phyloP scores from a whole-genome alignment of 2,888 invertebrate species.

The Alsophila aescularia region DNA sequence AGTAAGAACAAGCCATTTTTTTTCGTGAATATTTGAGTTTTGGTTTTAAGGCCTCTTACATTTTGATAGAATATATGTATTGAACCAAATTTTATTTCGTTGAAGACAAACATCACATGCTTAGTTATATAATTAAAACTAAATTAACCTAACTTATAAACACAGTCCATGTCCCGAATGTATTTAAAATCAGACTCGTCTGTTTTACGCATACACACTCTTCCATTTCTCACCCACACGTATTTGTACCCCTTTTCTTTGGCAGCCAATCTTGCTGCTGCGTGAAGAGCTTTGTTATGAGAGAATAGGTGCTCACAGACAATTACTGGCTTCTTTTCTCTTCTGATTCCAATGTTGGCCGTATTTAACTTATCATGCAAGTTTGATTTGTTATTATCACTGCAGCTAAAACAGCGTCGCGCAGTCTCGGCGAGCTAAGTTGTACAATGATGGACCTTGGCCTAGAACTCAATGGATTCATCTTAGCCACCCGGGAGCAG shows the following conservation, averaged over 20 bases:
- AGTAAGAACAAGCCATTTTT: not conserved
- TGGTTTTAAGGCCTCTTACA: too few species aligned
- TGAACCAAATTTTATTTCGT: not conserved
- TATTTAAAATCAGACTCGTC: constrained; percentile 1
- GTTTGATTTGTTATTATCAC: not conserved
- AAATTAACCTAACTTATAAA: not conserved
- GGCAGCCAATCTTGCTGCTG: not conserved
- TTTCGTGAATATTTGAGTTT: not conserved
- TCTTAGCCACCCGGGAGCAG: not conserved
- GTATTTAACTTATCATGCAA: not conserved
- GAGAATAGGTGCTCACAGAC: not conserved
- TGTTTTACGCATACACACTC: constrained; percentile 2
- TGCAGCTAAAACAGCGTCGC: not conserved
- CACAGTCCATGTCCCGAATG: not conserved
- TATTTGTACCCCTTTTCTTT: not conserved
- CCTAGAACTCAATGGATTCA: not conserved
- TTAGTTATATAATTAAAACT: not conserved
- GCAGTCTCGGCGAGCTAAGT: not conserved
- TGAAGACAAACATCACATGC: not conserved
- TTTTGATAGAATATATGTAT: constrained; percentile 1
- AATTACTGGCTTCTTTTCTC: not conserved
- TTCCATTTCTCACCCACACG: constrained; percentile 6
- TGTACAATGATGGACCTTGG: not conserved
- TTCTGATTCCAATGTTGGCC: not conserved
- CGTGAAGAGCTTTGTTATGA: not conserved